These are phyloP conservation scores for Palloptera scutellata DNA, from an alignment of 2,888 invertebrate species.

Conservation along the genomic window DNA sequence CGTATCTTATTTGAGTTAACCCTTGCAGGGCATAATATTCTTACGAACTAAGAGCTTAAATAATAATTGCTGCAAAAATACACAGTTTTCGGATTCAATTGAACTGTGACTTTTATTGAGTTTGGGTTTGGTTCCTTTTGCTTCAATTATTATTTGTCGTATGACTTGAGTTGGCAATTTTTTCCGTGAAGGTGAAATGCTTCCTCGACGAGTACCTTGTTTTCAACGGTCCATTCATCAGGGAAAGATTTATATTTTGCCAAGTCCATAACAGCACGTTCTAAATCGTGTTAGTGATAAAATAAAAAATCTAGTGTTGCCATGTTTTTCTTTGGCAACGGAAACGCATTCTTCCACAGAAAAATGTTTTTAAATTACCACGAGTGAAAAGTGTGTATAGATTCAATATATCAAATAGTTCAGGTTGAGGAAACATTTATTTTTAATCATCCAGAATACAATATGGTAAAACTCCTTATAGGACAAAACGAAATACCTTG, in stretches of 20 bases:
- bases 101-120: not conserved
- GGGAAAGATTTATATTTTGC: slow-evolving; percentile 98
- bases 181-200: slow-evolving; percentile 98
- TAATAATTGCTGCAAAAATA: no score
- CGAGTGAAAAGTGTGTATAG: no score
- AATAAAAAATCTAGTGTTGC: slow-evolving; percentile 97
- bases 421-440: no score
- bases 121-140: no score
- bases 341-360: slow-evolving; percentile 95
- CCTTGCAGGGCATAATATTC: no score
- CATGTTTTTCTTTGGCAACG: slow-evolving; percentile 95
- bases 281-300: slow-evolving; percentile 97
- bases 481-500: no score
- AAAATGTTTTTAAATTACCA: not conserved
- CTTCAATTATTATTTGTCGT: slow-evolving; percentile 85
- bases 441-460: no score
- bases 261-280: slow-evolving; percentile 89
- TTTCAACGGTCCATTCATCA: slow-evolving; percentile 98
- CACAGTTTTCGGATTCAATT: not conserved
- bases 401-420: not conserved
- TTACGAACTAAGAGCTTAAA: no score
- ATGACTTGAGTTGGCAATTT: slow-evolving; percentile 96
- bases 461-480: no score
- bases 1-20: no score
- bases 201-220: slow-evolving; percentile 97